Base-by-base conservation (phyloP, 2,888 invertebrate genomes). In the Archips xylosteana region DNA sequence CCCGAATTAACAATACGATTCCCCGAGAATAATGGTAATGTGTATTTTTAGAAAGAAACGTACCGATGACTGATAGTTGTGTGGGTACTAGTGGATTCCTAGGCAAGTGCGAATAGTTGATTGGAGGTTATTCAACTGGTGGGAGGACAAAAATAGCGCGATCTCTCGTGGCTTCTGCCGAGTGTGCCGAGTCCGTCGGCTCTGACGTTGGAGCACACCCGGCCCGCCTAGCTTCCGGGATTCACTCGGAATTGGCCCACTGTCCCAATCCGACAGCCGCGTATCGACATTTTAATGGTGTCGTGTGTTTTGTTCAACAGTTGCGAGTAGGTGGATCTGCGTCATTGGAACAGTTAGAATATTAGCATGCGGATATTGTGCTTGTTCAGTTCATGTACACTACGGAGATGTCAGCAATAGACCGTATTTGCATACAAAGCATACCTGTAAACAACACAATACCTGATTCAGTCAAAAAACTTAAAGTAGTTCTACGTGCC, bases 51-150 rank as follows among this genome's bases (percentile, higher is more conserved):
- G 61, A 54, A 51, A 69, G 5, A 69, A 51, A 9, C 57, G 63
- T 68, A 45, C 34, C 64, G 13, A 60, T 71, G 71, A 65, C 47
- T 64, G 64, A 65, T 65, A 64, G 64, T 23, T 39, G 23, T 67
- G 57, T 78, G 76, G 81, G 79, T 81, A 83, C 82, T 82, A 86
- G 85, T 81, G 78, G 82, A 83, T 85, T 87, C 83, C 82, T 87
- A 89, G 89, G 88, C 89, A 88, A 93, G 89, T 93, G 93, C 93
- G 89, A 93, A 94, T 93, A 94, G 90, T 91, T 93, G 92, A 94
- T 94, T 94, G 92, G 92, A 93, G 94, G 94, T 94, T 92, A 94
- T 94, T 94, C 93, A 94, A 94, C 94, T 92, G 91, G 85, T 92
- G 89, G 80, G 86, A 88, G 85, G 84, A 89, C 92, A 85, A 85